Evolutionary conservation across 2,113 vertebrate species (phyloP).

Genomic region (Phyllostomus hastatus): DNA sequence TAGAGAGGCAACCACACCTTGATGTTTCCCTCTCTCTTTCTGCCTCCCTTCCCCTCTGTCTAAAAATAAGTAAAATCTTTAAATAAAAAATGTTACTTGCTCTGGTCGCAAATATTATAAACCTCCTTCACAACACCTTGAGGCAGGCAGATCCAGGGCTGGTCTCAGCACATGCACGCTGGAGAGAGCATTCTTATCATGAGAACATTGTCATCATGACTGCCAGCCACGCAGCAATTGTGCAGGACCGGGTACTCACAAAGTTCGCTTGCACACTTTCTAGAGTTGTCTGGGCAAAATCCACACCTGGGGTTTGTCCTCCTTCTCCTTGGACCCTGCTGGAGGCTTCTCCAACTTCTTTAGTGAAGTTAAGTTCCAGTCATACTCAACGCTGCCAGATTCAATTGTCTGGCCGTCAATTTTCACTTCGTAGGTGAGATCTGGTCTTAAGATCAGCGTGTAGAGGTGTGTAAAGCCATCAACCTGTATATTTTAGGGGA

Average conservation of each 20-base stretch:
- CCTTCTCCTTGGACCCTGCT: slow-evolving; percentile 75
- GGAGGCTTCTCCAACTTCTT: slow-evolving; percentile 83
- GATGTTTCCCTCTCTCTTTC: no score
- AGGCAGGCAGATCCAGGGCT: fast-evolving
- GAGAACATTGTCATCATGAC: fast-evolving
- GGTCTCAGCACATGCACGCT: fast-evolving
- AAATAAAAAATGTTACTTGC: neutral
- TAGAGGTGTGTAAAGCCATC: slow-evolving; percentile 89
- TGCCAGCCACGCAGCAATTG: neutral
- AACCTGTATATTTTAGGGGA: slow-evolving; percentile 75
- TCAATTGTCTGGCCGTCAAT: slow-evolving; percentile 86
- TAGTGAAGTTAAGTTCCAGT: slow-evolving; percentile 87
- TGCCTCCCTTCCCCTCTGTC: no score
- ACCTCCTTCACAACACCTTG: neutral
- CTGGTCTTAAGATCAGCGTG: slow-evolving; percentile 87
- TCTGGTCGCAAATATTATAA: neutral
- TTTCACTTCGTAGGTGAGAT: slow-evolving; percentile 88
- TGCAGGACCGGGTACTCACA: neutral
- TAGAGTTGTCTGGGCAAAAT: neutral
- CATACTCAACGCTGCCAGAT: slow-evolving; percentile 85
- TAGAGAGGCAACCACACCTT: no score
- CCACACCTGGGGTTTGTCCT: slow-evolving; percentile 83
- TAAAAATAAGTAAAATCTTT: no score
- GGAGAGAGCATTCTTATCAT: neutral
- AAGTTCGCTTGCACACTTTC: no score